phyloP scores from a whole-genome alignment of 2,797 vertebrate genomes.

The Distichodus sexfasciatus region DNA sequence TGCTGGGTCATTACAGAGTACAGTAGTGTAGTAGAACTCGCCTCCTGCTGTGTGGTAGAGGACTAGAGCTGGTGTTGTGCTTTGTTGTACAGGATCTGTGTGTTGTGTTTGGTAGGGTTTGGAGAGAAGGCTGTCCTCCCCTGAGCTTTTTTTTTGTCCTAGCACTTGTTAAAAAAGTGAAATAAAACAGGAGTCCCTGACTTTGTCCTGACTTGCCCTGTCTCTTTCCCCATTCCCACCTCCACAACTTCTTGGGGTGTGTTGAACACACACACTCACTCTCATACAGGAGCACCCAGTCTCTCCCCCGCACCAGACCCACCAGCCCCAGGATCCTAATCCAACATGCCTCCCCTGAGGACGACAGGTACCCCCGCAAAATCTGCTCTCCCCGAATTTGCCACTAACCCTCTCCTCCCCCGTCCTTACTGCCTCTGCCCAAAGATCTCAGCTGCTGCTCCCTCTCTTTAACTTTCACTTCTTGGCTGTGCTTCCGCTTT shows the following conservation, averaged over 20 bases:
- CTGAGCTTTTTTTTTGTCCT: conserved; percentile 35
- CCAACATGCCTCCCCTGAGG: conserved; percentile 95
- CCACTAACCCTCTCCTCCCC: conserved; percentile 29
- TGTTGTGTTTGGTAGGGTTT: conserved; percentile 25
- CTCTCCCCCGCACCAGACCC: conserved; percentile 92
- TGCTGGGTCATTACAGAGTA: too few species aligned
- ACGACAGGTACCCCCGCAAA: conserved; percentile 96
- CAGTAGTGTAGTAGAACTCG: too few species aligned
- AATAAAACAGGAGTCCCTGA: conserved; percentile 28
- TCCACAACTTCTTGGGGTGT: conserved; percentile 44
- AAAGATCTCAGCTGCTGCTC: conserved; percentile 3
- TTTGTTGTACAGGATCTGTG: conserved; percentile 11
- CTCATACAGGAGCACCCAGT: conserved; percentile 80
- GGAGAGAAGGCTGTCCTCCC: conserved; percentile 11
- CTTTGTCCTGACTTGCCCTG: conserved; percentile 45
- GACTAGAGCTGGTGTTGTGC: conserved; percentile 7
- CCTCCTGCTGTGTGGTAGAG: conserved; percentile 1
- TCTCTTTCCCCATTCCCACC: conserved; percentile 48
- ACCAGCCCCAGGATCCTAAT: conserved; percentile 98
- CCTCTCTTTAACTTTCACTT: too few species aligned
- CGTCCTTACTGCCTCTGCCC: conserved; percentile 26
- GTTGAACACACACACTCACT: conserved; percentile 45
- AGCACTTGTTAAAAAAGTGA: conserved; percentile 28
- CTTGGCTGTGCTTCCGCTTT: conserved; percentile 39
- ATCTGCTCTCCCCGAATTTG: conserved; percentile 59